Evolutionary conservation across 2,113 vertebrate species (phyloP), one percentile per base, ranked within the genome.

Genomic region (Thermophis baileyi): DNA sequence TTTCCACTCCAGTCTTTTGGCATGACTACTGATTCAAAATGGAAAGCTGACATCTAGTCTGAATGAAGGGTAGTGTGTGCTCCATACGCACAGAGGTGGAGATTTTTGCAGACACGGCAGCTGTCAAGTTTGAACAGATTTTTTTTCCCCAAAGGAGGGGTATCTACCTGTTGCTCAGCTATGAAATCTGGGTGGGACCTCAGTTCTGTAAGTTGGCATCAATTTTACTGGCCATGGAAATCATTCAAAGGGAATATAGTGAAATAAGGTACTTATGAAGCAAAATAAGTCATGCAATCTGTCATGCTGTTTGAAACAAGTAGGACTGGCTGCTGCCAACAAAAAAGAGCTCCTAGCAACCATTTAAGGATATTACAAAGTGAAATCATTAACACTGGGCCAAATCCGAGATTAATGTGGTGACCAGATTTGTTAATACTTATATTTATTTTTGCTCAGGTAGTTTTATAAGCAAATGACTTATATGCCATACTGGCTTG

Each of bases 161-260:
- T n/a, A 5, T 4, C 8, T 60, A 30, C 53, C 53, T 18, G 55
- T 30, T 20, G 89, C 44, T 30, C 46, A 44, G 8, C 20, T 50
- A n/a, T 50, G 81, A 91, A 1, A 49, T 51, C 88, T 91, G 44
- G 69, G 44, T 91, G 30, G 2, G 57, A 81, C 89, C 87, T 11
- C 54, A 85, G 16, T 91, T 93, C 46, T 24, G 47, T 85, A 85
- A 89, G 49, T 40, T 89, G 1, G 0, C 24, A 91, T n/a, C 22
- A 49, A 50, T 90, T 87, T 92, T 49, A 30, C 88, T 93, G 95
- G 60, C 74, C 91, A 89, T 93, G 93, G 47, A 74, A 69, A 91
- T 91, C 91, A 90, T 93, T 93, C 92, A 92, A 90, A 69, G 94
- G 93, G 87, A 87, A 69, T 47, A 87, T 51, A 63, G 51, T 35